Evolutionary conservation across 2,888 invertebrate species (phyloP), one percentile per base, ranked within the genome.

Genomic region (Philhelius pedissequus): DNA sequence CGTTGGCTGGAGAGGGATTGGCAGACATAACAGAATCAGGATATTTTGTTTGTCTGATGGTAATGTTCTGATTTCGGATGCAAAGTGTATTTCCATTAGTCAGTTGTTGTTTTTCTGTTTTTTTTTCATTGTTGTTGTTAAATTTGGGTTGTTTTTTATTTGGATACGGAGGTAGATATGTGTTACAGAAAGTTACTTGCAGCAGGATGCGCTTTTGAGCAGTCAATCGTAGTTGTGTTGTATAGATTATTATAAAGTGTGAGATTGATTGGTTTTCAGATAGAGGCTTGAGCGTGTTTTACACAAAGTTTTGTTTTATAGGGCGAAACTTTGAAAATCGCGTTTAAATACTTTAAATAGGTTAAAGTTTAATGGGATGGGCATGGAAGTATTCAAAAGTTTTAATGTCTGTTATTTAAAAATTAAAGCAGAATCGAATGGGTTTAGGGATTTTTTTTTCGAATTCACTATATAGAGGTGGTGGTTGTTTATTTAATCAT

Each of bases 41-140:
- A 20, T 35, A 11, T 56, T 56, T 56, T 18, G 40, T 68, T 43
- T 78, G 27, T 74, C 43, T 74, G 78, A 74, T 83, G 73, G 73
- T 78, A 78, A 83, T 78, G 69, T 58, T 74, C 74, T 74, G 78
- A 83, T 78, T 77, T 64, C 58, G 69, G 22, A 64, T 69, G 45
- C 74, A 64, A 74, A 83, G 78, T 50, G 69, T 64, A 27, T 56
- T 3, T 27, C 62, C 78, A 83, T 74, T 78, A 69, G 78, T 56
- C 64, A 68, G n/a, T 74, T 43, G 56, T 62, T 82, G 52, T 77
- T 82, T 77, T 73, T 77, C 54, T n/a, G n/a, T n/a, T n/a, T n/a
- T n/a, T n/a, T n/a, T n/a, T n/a, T n/a, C n/a, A n/a, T n/a, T n/a
- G n/a, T n/a, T n/a, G 25, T 60, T 82, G 76, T 66, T 52, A 70